Evolutionary conservation across 2,888 invertebrate genomes (phyloP).

Genomic region (Sicus ferrugineus): DNA sequence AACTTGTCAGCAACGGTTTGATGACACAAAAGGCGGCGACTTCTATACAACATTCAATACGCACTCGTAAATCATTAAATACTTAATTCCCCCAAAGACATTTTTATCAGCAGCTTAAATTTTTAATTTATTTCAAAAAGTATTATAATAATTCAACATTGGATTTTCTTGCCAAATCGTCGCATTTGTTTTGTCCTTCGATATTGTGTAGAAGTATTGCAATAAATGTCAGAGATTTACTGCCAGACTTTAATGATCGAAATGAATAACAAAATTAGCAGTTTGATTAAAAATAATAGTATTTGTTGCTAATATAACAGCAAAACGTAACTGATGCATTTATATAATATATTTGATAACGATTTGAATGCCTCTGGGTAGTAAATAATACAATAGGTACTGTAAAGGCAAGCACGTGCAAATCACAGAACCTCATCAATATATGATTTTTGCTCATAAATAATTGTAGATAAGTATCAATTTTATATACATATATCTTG

Average conservation of each 20-base stretch:
- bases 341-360: not conserved
- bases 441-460: too few relatives aligned
- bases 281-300: not conserved
- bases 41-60: not conserved
- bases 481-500: too few relatives aligned
- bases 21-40: not conserved
- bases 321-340: not conserved
- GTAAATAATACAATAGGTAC: too few relatives aligned
- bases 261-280: not conserved
- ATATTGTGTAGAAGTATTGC: not conserved
- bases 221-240: not conserved
- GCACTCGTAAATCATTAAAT: conserved; percentile 5
- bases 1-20: conserved; percentile 8
- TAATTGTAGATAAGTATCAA: too few relatives aligned
- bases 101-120: not conserved
- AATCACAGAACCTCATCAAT: too few relatives aligned
- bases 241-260: not conserved
- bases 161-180: not conserved
- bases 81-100: conserved; percentile 4
- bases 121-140: not conserved
- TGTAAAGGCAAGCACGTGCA: too few relatives aligned
- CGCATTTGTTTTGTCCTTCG: conserved; percentile 9
- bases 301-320: not conserved
- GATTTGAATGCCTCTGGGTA: too few relatives aligned
- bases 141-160: too few relatives aligned